Percentiles rank a stretch among this genome's conserved stretches.
phyloP scores from a whole-genome alignment of 2,797 vertebrate genomes.

The Alcedo quadribrachys region DNA sequence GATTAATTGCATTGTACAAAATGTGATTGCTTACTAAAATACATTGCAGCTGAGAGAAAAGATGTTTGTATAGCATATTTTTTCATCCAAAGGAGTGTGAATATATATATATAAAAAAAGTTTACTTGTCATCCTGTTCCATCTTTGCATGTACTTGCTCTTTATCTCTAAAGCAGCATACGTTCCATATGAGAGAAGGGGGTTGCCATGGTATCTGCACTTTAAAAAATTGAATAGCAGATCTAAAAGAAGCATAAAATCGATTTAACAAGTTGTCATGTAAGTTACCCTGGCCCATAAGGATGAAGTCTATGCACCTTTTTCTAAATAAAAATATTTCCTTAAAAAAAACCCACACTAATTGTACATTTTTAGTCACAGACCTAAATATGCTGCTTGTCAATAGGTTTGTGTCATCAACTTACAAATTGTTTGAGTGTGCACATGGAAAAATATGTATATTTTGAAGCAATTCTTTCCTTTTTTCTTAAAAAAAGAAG shows the following conservation, averaged over 20 bases:
- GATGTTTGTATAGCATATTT: background rate
- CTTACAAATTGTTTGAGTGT: background rate
- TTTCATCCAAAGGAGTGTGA: background rate
- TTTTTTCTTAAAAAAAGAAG: background rate
- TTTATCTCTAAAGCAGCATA: constrained; percentile 76
- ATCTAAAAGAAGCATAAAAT: constrained; percentile 76
- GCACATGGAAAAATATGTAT: background rate
- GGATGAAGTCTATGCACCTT: constrained; percentile 30
- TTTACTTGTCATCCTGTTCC: constrained; percentile 63
- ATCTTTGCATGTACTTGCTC: constrained; percentile 67
- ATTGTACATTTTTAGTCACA: background rate
- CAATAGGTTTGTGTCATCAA: background rate
- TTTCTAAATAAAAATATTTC: constrained; percentile 1
- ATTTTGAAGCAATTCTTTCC: background rate
- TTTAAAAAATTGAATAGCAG: constrained; percentile 74
- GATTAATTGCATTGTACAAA: background rate
- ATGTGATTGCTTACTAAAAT: constrained; percentile 11
- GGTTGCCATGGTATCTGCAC: constrained; percentile 75
- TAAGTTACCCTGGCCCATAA: constrained; percentile 67
- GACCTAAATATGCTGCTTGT: background rate
- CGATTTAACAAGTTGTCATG: constrained; percentile 74
- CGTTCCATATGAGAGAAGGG: constrained; percentile 68
- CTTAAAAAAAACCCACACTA: background rate
- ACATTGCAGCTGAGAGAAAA: background rate
- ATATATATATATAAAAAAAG: constrained; percentile 48